These are phyloP conservation scores for Heterotilapia buettikoferi DNA, from an alignment of 2,113 vertebrate species.

Conservation along the genomic window DNA sequence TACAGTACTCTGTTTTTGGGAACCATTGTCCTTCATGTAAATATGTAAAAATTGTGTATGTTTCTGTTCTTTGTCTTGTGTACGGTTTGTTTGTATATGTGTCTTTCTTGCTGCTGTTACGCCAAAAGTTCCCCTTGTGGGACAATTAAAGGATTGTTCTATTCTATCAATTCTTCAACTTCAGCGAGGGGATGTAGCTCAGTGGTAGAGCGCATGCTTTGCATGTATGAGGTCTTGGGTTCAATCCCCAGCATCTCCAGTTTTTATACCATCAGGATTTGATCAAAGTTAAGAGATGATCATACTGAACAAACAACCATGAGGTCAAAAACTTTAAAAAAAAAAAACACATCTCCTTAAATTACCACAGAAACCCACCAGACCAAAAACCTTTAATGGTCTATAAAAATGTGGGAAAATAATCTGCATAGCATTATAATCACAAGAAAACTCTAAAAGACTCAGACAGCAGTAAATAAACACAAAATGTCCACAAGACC, in stretches of 20 bases:
- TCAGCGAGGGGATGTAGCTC: conserved; percentile 54
- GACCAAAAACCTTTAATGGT: accelerated
- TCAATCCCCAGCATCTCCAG: conserved; percentile 60
- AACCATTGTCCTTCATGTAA: background rate
- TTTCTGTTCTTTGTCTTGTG: accelerated
- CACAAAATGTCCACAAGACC: background rate
- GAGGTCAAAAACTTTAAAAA: background rate
- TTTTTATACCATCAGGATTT: background rate
- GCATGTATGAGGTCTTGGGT: conserved; percentile 68
- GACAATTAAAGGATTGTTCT: background rate
- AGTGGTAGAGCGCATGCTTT: conserved; percentile 72
- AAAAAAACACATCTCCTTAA: background rate
- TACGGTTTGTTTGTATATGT: background rate
- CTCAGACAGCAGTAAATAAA: accelerated
- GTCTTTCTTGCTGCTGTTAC: background rate
- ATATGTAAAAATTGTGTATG: background rate
- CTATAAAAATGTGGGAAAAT: background rate
- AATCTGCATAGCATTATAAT: accelerated
- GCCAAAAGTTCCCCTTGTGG: background rate
- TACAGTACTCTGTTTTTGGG: background rate
- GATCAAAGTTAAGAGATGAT: background rate
- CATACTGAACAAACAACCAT: background rate
- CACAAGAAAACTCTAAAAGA: accelerated
- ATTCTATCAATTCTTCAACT: accelerated
- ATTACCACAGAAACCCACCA: background rate